Evolutionary conservation across 2,888 invertebrate species (phyloP).

Genomic region (Zaprionus lineosus): DNA sequence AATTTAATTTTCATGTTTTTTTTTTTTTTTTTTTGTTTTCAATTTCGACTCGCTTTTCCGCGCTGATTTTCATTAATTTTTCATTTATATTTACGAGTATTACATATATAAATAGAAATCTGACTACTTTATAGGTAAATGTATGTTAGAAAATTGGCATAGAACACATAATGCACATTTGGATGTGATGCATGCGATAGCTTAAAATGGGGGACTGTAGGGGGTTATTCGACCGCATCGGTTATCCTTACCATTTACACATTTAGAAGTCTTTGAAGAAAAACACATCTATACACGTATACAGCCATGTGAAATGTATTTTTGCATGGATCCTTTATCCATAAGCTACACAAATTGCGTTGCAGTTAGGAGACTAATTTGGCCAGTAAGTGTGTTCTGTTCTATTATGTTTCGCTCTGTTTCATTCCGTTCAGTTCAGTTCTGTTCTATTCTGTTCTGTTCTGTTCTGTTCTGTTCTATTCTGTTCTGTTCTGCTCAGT

Average conservation of each 20-base stretch:
- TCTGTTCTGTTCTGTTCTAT: too few relatives aligned
- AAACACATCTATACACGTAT: conserved; percentile 72
- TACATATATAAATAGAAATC: conserved; percentile 52
- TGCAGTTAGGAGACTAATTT: conserved; percentile 61
- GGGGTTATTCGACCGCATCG: too few relatives aligned
- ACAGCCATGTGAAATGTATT: conserved; percentile 55
- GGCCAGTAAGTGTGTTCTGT: conserved; percentile 50
- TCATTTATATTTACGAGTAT: too few relatives aligned
- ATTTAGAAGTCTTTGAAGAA: conserved; percentile 71
- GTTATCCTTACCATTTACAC: conserved; percentile 59
- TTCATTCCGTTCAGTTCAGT: too few relatives aligned
- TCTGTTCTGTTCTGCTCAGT: too few relatives aligned
- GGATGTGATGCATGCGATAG: conserved; percentile 44
- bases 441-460: too few relatives aligned
- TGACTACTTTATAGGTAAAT: conserved; percentile 28
- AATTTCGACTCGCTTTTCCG: too few relatives aligned
- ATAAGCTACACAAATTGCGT: conserved; percentile 25
- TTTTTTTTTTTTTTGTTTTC: neutral
- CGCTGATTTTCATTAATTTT: too few relatives aligned
- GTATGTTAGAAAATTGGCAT: conserved; percentile 46
- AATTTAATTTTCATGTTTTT: neutral
- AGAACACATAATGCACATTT: conserved; percentile 48
- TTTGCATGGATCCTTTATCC: conserved; percentile 31
- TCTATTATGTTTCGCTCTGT: conserved; percentile 30
- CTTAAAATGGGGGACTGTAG: conserved; percentile 53